Conservation (phyloP, 2,888 invertebrate genomes). For the Hypomecis punctinalis region DNA sequence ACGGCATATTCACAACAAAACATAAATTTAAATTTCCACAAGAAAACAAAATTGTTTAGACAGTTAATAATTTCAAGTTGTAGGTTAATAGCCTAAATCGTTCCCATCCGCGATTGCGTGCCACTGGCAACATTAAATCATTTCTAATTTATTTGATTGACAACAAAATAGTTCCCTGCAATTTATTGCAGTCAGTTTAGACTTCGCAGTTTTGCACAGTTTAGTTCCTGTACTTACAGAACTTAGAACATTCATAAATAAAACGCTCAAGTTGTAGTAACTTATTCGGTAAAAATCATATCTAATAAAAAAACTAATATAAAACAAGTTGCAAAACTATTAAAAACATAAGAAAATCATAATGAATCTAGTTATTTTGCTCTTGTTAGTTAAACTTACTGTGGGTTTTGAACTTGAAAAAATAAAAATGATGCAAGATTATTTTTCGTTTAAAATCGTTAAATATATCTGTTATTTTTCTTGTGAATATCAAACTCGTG, state of each 20-base stretch:
- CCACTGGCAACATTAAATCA: conserved; percentile 15
- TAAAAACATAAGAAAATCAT: neutral
- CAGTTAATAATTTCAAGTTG: conserved; percentile 3
- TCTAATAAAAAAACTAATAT: too few relatives aligned
- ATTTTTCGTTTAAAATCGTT: conserved; percentile 53
- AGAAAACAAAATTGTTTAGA: neutral
- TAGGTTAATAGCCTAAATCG: conserved; percentile 17
- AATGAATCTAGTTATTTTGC: conserved; percentile 27
- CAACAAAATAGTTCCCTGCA: conserved; percentile 41
- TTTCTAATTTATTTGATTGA: conserved; percentile 47
- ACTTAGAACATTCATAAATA: neutral
- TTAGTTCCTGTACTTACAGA: neutral
- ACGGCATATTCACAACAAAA: too few relatives aligned
- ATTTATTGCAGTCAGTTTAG: conserved; percentile 23
- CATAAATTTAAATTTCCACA: too few relatives aligned
- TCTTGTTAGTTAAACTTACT: conserved; percentile 15
- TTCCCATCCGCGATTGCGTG: conserved; percentile 32
- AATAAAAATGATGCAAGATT: conserved; percentile 52
- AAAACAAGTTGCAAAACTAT: too few relatives aligned
- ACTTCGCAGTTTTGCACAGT: conserved; percentile 17
- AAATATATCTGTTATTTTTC: conserved; percentile 58
- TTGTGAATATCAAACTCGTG: conserved; percentile 54
- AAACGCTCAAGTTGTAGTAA: neutral
- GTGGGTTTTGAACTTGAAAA: conserved; percentile 30
- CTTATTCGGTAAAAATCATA: neutral